A percentile compares a stretch with the other conserved stretches of the same genome.
These are phyloP conservation scores for Cenopis cana DNA, from an alignment of 2,888 invertebrate genomes.

Conservation along the genomic window DNA sequence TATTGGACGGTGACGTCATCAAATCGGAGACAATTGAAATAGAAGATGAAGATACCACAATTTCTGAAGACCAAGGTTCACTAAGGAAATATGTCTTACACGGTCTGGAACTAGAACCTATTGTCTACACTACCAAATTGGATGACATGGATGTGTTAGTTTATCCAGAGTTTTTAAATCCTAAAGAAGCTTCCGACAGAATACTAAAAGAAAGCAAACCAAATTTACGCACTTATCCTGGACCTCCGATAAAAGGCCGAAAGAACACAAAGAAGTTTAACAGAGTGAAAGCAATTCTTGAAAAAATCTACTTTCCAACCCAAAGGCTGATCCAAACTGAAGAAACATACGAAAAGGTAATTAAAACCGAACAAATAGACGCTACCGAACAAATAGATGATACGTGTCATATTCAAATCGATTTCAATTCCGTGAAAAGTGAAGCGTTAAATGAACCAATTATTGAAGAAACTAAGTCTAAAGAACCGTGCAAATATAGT, in stretches of 20 bases:
- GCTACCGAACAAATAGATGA: no score
- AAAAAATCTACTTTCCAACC: constrained; percentile 14
- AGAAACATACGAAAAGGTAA: background rate
- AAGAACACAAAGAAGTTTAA: background rate
- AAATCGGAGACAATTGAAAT: constrained; percentile 19
- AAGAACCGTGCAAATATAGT: constrained; percentile 14
- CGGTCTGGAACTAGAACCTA: constrained; percentile 28
- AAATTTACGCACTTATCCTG: constrained; percentile 9
- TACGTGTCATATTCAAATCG: background rate
- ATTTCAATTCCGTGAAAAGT: background rate
- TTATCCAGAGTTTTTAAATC: background rate
- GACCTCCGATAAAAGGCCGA: constrained; percentile 3
- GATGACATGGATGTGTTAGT: constrained; percentile 54
- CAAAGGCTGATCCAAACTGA: background rate
- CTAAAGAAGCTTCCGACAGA: constrained; percentile 42
- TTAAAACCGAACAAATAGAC: background rate
- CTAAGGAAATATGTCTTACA: background rate
- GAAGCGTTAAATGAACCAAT: constrained; percentile 18
- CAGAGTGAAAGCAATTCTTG: constrained; percentile 2
- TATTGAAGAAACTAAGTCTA: background rate
- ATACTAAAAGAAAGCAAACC: constrained; percentile 55
- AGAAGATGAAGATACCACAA: background rate
- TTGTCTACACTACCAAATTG: constrained; percentile 58
- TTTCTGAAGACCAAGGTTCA: background rate
- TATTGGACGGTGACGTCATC: constrained; percentile 8